Conservation (phyloP, 2,888 invertebrate genomes). For the Amphiduros pacificus region DNA sequence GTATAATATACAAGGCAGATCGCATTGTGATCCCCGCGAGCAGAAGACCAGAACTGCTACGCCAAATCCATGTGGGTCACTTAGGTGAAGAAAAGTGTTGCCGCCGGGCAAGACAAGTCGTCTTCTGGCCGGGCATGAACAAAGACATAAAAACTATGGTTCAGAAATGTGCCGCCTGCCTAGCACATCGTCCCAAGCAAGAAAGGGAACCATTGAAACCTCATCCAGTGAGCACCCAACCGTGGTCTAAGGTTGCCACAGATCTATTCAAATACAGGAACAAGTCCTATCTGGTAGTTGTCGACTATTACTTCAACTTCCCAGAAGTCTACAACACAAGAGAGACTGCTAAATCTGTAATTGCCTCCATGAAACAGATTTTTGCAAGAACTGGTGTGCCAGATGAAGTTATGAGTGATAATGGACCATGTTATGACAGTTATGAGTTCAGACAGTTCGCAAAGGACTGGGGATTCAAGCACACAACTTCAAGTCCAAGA, state of each 20-base stretch:
- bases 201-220: slow-evolving; percentile 19
- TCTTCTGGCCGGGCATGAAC: slow-evolving; percentile 30
- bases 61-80: slow-evolving; percentile 19
- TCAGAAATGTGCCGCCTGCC: slow-evolving; percentile 9
- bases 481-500: slow-evolving; percentile 25
- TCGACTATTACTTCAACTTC: slow-evolving; percentile 20
- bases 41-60: slow-evolving; percentile 7
- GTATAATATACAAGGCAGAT: slow-evolving; percentile 16
- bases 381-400: slow-evolving; percentile 30
- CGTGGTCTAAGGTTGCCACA: slow-evolving; percentile 16
- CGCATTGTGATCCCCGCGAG: slow-evolving; percentile 16
- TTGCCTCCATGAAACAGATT: slow-evolving; percentile 18
- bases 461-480: slow-evolving; percentile 1
- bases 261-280: slow-evolving; percentile 17
- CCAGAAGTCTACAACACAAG: slow-evolving; percentile 10
- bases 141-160: slow-evolving; percentile 21
- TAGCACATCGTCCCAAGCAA: neutral
- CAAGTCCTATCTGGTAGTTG: slow-evolving; percentile 15
- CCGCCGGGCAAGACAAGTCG: slow-evolving; percentile 17
- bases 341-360: slow-evolving; percentile 8
- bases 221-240: slow-evolving; percentile 13
- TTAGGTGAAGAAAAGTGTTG: slow-evolving; percentile 18
- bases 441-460: slow-evolving; percentile 24
- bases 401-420: slow-evolving; percentile 26
- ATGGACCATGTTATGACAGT: slow-evolving; percentile 28